Base-by-base conservation (phyloP, 2,797 vertebrate genomes). In the Pelochelys cantorii region DNA sequence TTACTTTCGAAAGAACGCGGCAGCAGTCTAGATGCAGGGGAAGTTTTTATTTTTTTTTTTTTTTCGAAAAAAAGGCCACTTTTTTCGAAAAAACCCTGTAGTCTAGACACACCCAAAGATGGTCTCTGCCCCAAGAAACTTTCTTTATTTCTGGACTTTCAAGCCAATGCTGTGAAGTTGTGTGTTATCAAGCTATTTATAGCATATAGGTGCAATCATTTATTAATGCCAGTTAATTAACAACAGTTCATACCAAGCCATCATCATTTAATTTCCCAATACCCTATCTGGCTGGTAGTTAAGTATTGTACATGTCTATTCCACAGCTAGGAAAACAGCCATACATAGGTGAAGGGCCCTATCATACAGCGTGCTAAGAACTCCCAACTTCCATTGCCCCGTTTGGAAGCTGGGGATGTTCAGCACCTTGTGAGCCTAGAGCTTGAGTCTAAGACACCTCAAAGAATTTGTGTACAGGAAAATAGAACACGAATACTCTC, bases 131-230 rank as follows among this genome's bases (percentile, higher is more conserved):
- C 60, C 15, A 65, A 65, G 62, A 31, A 65, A n/a, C 62, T 65
- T 27, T n/a, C 8, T 65, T n/a, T 17, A 62, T 65, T 95, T 95
- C 95, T 97, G 95, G 85, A 90, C 93, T 95, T 94, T 94, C 90
- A 95, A 31, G 93, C 86, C 65, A 27, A 27, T 71, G 1, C 62
- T n/a, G 1, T 31, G 27, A 22, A 42, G 86, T 77, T 90, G 11
- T 17, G 11, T 0, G 0, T 11, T 34, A 22, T 23, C 34, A 74
- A 3, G 22, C 23, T 74, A 74, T 42, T 74, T 25, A 42, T 74
- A 74, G 68, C 22, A 7, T 42, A 25, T 25, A 74, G 10, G 25
- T 74, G 12, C 12, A 25, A 12, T 25, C 11, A 4, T 65, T 65
- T n/a, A 65, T 65, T n/a, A 65, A 65, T 65, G 62, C 31, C 62